Conservation (phyloP, 2,888 invertebrate genomes). For the Chymomyza procnemis region DNA sequence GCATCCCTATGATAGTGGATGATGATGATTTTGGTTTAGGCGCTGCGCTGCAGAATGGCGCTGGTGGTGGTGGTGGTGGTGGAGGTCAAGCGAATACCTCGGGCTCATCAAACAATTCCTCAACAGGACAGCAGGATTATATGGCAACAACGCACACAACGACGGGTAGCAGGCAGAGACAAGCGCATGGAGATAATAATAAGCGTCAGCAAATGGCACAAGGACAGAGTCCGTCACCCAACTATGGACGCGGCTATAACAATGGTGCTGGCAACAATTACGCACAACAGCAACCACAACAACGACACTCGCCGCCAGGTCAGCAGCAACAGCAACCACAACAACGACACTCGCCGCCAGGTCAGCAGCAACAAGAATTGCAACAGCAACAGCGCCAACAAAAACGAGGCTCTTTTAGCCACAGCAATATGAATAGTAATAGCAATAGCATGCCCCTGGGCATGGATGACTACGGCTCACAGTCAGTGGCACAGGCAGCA, state of each 20-base stretch:
- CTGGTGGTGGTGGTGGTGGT: too few relatives aligned
- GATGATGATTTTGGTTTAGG: constrained; percentile 79
- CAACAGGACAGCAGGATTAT: constrained; percentile 49
- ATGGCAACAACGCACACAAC: constrained; percentile 28
- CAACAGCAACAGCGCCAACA: constrained; percentile 46
- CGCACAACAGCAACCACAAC: constrained; percentile 57
- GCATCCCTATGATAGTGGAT: constrained; percentile 86
- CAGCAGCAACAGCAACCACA: constrained; percentile 44
- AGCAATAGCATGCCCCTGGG: constrained; percentile 53
- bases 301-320: constrained; percentile 25
- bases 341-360: constrained; percentile 28
- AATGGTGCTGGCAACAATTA: constrained; percentile 44
- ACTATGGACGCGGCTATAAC: constrained; percentile 35
- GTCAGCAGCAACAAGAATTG: constrained; percentile 36
- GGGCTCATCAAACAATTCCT: constrained; percentile 55
- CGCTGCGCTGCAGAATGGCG: constrained; percentile 56
- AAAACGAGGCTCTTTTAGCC: constrained; percentile 39
- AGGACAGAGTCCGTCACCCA: constrained; percentile 56
- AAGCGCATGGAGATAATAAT: constrained; percentile 39
- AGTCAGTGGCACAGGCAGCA: constrained; percentile 73
- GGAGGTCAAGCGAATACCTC: constrained; percentile 55
- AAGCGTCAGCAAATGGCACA: constrained; percentile 52
- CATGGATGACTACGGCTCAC: constrained; percentile 63
- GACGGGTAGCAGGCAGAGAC: constrained; percentile 45
- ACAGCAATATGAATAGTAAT: constrained; percentile 41